phyloP scores from a whole-genome alignment of 1,140 invertebrate genomes.

The Ceratina australensis region DNA sequence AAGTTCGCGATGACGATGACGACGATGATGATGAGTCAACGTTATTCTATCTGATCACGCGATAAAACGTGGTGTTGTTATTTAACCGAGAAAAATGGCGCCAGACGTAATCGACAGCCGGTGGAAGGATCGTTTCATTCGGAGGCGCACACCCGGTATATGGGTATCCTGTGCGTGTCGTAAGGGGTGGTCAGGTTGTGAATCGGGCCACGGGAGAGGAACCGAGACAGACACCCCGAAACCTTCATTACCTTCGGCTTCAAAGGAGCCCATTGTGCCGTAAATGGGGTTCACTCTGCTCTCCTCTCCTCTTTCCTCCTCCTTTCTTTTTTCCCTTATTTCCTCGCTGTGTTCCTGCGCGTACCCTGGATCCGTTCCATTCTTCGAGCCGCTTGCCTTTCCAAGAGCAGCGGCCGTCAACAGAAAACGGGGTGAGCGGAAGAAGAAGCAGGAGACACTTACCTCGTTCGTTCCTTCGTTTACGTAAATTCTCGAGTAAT shows the following conservation, averaged over 20 bases:
- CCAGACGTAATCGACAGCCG: neutral
- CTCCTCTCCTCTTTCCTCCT: conserved; percentile 38
- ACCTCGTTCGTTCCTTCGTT: conserved; percentile 51
- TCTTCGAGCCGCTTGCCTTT: conserved; percentile 68
- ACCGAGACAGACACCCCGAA: conserved; percentile 67
- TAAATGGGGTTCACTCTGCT: conserved; percentile 67
- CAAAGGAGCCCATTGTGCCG: conserved; percentile 70
- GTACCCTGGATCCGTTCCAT: conserved; percentile 65
- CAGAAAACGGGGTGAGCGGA: conserved; percentile 13
- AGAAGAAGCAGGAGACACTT: conserved; percentile 29
- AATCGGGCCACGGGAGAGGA: conserved; percentile 57
- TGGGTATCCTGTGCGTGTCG: conserved; percentile 60
- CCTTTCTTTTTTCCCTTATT: conserved; percentile 42
- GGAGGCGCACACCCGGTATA: conserved; percentile 60
- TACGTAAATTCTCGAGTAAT: conserved; percentile 62
- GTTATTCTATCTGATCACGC: no score
- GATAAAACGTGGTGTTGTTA: no score
- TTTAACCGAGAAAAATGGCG: neutral
- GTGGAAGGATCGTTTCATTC: conserved; percentile 12
- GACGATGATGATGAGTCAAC: no score
- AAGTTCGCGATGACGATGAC: no score
- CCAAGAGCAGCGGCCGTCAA: conserved; percentile 49
- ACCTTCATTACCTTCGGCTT: conserved; percentile 70
- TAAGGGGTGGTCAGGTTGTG: conserved; percentile 68
- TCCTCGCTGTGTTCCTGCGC: conserved; percentile 51